Base-by-base conservation (phyloP, 2,888 invertebrate genomes). In the Acronicta aceris region DNA sequence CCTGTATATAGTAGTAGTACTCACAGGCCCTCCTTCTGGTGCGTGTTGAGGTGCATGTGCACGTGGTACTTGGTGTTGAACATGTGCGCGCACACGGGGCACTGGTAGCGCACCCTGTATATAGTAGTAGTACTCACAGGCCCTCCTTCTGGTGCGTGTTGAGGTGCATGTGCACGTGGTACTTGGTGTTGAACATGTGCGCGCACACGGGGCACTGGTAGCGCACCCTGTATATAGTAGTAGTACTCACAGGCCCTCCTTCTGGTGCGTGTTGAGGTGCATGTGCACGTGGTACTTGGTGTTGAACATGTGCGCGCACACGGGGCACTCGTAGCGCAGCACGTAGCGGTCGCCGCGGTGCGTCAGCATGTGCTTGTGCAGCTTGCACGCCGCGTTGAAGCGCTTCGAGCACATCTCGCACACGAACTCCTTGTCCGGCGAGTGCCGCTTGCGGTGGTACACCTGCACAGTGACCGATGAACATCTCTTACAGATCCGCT, bases 271-370 rank as follows among this genome's bases (percentile, higher is more conserved):
- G 9, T 82, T 71, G 5, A 93, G 84, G 45, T 93, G 93, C 89
- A 93, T 90, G 71, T 94, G 93, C 38, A 94, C 94, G 67, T 93
- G 93, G 70, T 93, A 94, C 38, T 87, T 84, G 5, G 94, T 94
- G 81, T 93, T 86, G 81, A 94, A 94, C 89, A 93, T 89, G 71
- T 94, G 93, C 36, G 94, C 94, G 63, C 94, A 94, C 4, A 94
- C 94, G 0, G 94, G 94, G 9, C 94, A 94, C 84, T 94, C 94
- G 87, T 92, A 94, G 0, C 91, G 77, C 9, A 90, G 74, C 25
- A 89, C 82, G 78, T 78, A 92, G 42, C 79, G 76, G 55, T 81
- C 86, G 3, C 74, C 72, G 5, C 84, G 71, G 68, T 92, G 93
- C 27, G 85, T 81, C 12, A 80, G 76, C 0, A 89, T 55, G 68